Conservation (phyloP, 2,888 invertebrate genomes). For the Dryadula phaetusa region DNA sequence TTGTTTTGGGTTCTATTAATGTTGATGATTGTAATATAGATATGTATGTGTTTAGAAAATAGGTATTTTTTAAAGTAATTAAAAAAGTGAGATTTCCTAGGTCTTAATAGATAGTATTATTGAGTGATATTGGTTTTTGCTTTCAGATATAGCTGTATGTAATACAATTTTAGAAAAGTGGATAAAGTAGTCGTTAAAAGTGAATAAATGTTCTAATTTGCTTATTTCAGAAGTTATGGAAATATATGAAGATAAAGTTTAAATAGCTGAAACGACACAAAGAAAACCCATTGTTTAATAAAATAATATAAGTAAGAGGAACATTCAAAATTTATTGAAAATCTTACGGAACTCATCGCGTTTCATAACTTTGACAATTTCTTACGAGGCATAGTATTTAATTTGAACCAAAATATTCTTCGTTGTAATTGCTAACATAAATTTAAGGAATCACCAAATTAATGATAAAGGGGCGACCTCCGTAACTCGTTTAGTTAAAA, state of each 20-base stretch:
- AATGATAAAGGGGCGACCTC: slow-evolving; percentile 12
- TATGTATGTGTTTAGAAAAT: too few species aligned
- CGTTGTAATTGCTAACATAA: slow-evolving; percentile 20
- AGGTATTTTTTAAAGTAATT: too few species aligned
- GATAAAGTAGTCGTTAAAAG: too few species aligned
- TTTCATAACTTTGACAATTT: background rate
- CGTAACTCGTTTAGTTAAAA: slow-evolving; percentile 21
- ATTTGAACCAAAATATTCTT: slow-evolving; percentile 12
- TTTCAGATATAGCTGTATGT: too few species aligned
- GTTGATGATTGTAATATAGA: too few species aligned
- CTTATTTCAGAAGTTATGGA: background rate
- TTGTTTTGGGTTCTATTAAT: too few species aligned
- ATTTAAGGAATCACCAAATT: slow-evolving; percentile 17
- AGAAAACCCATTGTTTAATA: background rate
- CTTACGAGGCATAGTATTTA: background rate
- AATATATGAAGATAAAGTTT: background rate
- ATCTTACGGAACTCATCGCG: background rate
- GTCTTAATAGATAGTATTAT: too few species aligned
- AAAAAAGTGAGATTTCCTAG: too few species aligned
- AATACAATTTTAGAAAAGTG: too few species aligned
- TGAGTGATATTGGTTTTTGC: too few species aligned
- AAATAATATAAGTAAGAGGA: background rate
- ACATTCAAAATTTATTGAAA: background rate
- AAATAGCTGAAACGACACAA: background rate
- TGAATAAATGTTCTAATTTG: too few species aligned